Evolutionary conservation across 2,797 vertebrate species (phyloP).

Genomic region (Helostoma temminkii): DNA sequence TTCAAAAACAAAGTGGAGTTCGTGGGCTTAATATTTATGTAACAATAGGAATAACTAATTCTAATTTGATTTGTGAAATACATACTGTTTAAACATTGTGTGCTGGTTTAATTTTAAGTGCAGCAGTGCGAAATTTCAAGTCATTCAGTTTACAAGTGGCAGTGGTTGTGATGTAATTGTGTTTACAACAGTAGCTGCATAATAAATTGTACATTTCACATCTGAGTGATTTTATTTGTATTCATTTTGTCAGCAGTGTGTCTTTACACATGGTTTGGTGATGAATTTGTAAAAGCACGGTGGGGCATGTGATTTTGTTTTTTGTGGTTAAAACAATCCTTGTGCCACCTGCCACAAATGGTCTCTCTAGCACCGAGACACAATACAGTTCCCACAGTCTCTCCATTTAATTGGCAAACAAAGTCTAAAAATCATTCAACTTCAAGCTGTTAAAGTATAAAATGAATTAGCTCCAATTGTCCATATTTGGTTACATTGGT

Average conservation of each 20-base stretch:
- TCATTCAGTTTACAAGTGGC: too few relatives aligned
- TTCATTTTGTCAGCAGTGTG: not conserved
- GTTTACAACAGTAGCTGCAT: too few relatives aligned
- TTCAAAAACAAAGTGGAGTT: too few relatives aligned
- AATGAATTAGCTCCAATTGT: not conserved
- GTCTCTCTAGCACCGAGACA: not conserved
- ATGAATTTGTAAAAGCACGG: not conserved
- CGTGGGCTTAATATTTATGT: too few relatives aligned
- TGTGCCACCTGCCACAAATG: not conserved
- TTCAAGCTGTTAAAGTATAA: not conserved
- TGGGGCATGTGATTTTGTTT: not conserved
- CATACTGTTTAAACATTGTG: too few relatives aligned
- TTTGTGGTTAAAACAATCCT: constrained; percentile 12
- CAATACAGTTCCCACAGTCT: not conserved
- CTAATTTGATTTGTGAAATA: too few relatives aligned
- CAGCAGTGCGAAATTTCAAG: too few relatives aligned
- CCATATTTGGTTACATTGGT: not conserved
- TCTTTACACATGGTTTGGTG: not conserved
- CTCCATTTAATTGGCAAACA: constrained; percentile 10
- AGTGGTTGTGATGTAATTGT: too few relatives aligned
- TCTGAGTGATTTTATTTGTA: not conserved
- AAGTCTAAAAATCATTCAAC: not conserved
- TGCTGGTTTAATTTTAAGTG: too few relatives aligned
- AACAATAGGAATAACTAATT: too few relatives aligned
- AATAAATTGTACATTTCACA: not conserved